Conservation (phyloP, 2,888 invertebrate species). For the Eupithecia insigniata region DNA sequence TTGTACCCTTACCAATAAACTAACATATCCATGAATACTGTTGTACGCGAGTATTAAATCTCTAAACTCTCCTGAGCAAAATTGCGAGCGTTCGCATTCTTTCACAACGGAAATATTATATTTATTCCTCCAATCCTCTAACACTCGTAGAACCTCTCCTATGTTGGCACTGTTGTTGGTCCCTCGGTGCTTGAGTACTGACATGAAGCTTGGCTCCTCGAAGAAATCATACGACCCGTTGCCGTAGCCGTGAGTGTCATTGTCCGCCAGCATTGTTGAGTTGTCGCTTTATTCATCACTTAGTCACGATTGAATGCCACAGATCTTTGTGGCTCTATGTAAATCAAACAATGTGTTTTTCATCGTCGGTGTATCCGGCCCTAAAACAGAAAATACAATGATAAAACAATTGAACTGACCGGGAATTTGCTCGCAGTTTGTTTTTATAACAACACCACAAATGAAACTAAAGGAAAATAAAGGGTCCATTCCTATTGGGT, state of each 20-base stretch:
- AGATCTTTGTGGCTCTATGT: conserved; percentile 28
- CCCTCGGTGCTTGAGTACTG: conserved; percentile 64
- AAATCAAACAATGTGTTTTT: conserved; percentile 34
- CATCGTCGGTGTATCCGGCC: conserved; percentile 33
- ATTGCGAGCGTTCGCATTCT: conserved; percentile 74
- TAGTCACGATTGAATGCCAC: conserved; percentile 42
- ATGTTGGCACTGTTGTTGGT: conserved; percentile 64
- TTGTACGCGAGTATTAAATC: conserved; percentile 87
- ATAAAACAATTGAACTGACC: background rate
- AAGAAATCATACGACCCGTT: conserved; percentile 62
- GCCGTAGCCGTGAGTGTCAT: conserved; percentile 55
- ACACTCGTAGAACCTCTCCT: conserved; percentile 66
- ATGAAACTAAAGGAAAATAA: background rate
- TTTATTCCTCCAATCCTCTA: conserved; percentile 69
- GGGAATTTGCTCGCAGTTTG: background rate
- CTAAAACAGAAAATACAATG: conserved; percentile 30
- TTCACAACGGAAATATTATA: conserved; percentile 72
- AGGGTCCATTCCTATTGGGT: background rate
- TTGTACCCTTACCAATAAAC: conserved; percentile 91
- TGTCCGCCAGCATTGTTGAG: conserved; percentile 65
- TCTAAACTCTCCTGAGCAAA: conserved; percentile 85
- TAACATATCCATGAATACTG: conserved; percentile 91
- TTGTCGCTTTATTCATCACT: conserved; percentile 66
- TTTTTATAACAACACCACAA: background rate
- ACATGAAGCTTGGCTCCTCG: conserved; percentile 67